Evolutionary conservation across 2,797 vertebrate genomes (phyloP).

Genomic region (Rhinogobio ventralis): DNA sequence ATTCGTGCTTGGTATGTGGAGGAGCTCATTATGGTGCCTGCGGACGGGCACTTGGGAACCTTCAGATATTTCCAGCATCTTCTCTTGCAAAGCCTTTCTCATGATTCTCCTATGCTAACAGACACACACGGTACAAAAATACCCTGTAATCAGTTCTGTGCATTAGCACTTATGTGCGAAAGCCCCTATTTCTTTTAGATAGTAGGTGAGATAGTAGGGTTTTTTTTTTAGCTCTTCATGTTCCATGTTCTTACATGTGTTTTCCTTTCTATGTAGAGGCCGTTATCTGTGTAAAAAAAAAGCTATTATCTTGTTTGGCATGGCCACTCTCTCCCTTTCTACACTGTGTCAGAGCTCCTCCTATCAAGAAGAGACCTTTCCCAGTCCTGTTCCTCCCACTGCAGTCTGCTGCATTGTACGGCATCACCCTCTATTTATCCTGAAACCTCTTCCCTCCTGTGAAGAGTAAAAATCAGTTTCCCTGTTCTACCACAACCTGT

Average conservation of each 20-base stretch:
- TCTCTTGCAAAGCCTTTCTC: constrained; percentile 44
- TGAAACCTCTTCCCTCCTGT: constrained; percentile 65
- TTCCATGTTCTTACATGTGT: not conserved
- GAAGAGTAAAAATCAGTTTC: constrained; percentile 64
- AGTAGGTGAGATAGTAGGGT: constrained; percentile 55
- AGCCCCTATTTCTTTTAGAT: constrained; percentile 47
- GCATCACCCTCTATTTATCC: constrained; percentile 53
- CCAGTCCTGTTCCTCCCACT: not conserved
- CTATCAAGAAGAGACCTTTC: constrained; percentile 60
- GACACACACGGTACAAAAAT: not conserved
- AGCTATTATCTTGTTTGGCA: constrained; percentile 50
- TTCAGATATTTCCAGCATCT: constrained; percentile 67
- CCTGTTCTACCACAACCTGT: constrained; percentile 44
- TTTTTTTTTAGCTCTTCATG: not conserved
- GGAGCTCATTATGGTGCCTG: constrained; percentile 63
- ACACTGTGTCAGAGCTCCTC: constrained; percentile 59
- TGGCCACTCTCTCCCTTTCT: constrained; percentile 30
- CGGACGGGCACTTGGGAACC: constrained; percentile 58
- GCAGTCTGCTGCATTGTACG: constrained; percentile 35
- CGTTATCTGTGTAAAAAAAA: not conserved
- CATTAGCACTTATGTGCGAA: constrained; percentile 63
- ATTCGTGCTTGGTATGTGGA: constrained; percentile 70
- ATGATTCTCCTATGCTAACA: constrained; percentile 23
- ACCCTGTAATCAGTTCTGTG: constrained; percentile 38
- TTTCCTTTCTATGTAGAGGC: not conserved